Percentiles rank a stretch among this genome's conserved stretches.
Conservation (phyloP, 2,888 invertebrate species). For the Hydrotaea diabolus region DNA sequence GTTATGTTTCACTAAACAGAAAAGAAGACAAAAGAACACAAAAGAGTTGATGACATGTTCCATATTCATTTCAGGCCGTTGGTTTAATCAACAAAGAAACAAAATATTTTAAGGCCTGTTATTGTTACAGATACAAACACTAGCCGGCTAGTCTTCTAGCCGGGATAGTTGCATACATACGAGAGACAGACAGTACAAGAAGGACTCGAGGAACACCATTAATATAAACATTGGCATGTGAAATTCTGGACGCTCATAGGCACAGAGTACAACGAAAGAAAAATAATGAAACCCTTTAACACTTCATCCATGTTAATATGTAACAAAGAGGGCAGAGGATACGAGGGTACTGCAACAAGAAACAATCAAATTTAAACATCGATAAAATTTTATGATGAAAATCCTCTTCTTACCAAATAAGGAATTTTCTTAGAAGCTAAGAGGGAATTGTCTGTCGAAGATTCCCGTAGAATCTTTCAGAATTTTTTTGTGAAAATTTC, state of each 20-base stretch:
- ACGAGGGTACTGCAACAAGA: too few species aligned
- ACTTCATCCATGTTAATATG: neutral
- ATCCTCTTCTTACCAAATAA: too few species aligned
- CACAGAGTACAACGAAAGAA: neutral
- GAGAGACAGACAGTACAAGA: neutral
- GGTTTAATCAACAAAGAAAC: neutral
- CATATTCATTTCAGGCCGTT: conserved; percentile 33
- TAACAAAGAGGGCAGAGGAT: too few species aligned
- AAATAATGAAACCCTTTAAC: conserved; percentile 30
- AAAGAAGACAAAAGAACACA: neutral
- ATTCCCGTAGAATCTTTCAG: too few species aligned
- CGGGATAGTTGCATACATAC: too few species aligned
- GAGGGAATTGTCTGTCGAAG: too few species aligned
- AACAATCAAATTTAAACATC: too few species aligned
- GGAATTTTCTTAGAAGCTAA: too few species aligned
- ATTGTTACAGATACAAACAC: neutral
- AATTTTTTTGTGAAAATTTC: too few species aligned
- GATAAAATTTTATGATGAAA: too few species aligned
- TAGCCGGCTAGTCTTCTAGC: neutral
- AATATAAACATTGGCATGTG: conserved; percentile 39
- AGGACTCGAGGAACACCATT: conserved; percentile 8
- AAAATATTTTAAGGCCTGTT: neutral
- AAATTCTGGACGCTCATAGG: neutral
- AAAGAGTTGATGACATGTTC: conserved; percentile 62
- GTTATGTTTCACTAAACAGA: neutral